phyloP scores from a whole-genome alignment of 2,888 invertebrate genomes.

The Leucania comma region DNA sequence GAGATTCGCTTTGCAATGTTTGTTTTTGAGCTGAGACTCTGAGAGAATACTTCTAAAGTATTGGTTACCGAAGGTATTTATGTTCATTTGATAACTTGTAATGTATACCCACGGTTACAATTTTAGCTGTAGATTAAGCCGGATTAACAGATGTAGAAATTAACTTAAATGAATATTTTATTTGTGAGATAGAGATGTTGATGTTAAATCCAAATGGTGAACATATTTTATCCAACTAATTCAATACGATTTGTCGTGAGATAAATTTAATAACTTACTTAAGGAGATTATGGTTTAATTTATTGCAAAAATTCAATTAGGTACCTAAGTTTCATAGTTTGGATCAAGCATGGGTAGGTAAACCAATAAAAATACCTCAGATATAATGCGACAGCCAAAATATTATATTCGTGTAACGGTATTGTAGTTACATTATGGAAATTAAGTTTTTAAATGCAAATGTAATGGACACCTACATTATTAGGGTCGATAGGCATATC shows the following conservation, averaged over 20 bases:
- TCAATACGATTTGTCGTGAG: constrained; percentile 48
- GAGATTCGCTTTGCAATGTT: constrained; percentile 75
- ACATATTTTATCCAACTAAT: constrained; percentile 38
- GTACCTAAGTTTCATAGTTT: constrained; percentile 17
- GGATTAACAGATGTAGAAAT: constrained; percentile 47
- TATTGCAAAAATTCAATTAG: constrained; percentile 45
- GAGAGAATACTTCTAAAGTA: constrained; percentile 55
- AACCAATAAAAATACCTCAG: constrained; percentile 11
- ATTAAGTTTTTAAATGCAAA: constrained; percentile 60
- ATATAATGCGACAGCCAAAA: constrained; percentile 21
- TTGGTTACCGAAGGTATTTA: constrained; percentile 35
- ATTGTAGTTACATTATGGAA: constrained; percentile 46
- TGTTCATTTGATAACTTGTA: constrained; percentile 40
- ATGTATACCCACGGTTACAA: constrained; percentile 18
- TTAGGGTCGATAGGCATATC: constrained; percentile 52
- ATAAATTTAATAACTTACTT: constrained; percentile 50
- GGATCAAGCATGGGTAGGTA: background rate
- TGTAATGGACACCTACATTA: constrained; percentile 62
- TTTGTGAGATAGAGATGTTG: constrained; percentile 50
- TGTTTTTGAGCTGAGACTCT: constrained; percentile 62
- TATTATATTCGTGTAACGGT: constrained; percentile 48
- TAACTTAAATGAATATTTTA: constrained; percentile 54
- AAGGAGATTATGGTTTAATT: constrained; percentile 53
- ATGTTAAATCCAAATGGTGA: constrained; percentile 44
- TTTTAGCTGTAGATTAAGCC: constrained; percentile 32